Base-by-base conservation (phyloP, 2,797 vertebrate species). In the Tauraco hartlaubi region DNA sequence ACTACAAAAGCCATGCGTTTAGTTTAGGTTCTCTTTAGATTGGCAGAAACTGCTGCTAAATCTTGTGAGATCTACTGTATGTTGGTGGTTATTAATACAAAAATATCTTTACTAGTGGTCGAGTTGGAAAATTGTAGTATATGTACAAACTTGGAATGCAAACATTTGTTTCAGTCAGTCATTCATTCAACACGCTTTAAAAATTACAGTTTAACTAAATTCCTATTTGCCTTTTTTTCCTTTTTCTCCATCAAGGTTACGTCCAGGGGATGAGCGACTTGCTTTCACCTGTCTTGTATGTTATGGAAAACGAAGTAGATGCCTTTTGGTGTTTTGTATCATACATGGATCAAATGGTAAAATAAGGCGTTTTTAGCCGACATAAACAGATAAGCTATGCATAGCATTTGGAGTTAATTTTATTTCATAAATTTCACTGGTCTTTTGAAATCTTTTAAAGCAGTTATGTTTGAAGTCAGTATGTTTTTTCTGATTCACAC, bases 221-320 rank as follows among this genome's bases (percentile, higher is more conserved):
- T 76, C 7, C 22, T 88, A 12, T 58, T 54, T 58, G 8, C 4
- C 9, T 41, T 51, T 37, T 41, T 37, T 1, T 1, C 2, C 8
- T 63, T 85, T 93, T 88, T 19, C 62, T 94, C 6, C 20, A 12
- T 79, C 69, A 97, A 99, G 99, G 99, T 52, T 99, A 99, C 20
- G 99, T 99, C 37, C 99, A 99, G 97, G 99, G 99, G 63, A 99
- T 99, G 99, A 99, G 99, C 9, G 99, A 99, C 97, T 98, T 99
- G 94, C 99, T 99, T 91, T 99, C 99, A 4, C 99, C 99, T 9
- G 98, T 99, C 89, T 98, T 99, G 68, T 99, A 98, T 84, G 98
- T 99, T 90, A 99, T 99, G 98, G 99, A 99, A 96, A 99, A 99
- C 83, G 99, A 99, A 98, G 99, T 99, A 72, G 99, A 99, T 90